Evolutionary conservation across 2,797 vertebrate genomes (phyloP).

Genomic region (Chelonia mydas): DNA sequence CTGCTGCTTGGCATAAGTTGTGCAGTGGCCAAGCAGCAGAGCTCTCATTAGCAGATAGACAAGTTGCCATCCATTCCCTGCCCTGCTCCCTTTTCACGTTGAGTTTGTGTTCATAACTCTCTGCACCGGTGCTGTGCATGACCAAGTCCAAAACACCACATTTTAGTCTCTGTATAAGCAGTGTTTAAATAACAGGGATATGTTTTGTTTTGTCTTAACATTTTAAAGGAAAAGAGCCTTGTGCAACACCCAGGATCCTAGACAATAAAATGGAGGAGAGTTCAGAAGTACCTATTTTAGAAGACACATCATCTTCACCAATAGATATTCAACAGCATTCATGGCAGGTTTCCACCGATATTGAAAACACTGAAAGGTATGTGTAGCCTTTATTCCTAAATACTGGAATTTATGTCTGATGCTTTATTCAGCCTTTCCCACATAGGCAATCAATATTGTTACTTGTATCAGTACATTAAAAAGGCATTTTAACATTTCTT

Average conservation of each 20-base stretch:
- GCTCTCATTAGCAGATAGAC: not conserved
- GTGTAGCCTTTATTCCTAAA: slow-evolving; percentile 15
- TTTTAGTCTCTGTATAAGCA: not conserved
- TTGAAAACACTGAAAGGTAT: slow-evolving; percentile 96
- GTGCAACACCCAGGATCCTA: slow-evolving; percentile 77
- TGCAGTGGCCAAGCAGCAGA: not conserved
- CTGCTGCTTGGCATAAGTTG: not conserved
- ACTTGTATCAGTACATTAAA: not conserved
- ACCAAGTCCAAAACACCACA: not conserved
- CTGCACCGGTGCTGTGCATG: not conserved
- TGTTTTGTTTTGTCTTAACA: slow-evolving; percentile 14
- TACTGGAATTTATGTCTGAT: not conserved
- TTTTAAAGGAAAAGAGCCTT: slow-evolving; percentile 87
- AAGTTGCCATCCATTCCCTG: not conserved
- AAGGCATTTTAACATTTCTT: not conserved
- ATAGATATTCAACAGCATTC: slow-evolving; percentile 89
- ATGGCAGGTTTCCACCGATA: slow-evolving; percentile 94
- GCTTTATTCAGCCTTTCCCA: not conserved
- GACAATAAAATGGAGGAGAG: slow-evolving; percentile 90
- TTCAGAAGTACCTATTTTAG: slow-evolving; percentile 92
- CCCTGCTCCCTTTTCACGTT: not conserved
- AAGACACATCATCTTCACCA: slow-evolving; percentile 90
- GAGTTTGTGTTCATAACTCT: not conserved
- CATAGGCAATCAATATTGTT: not conserved
- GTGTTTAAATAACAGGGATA: not conserved